Conservation (phyloP, 2,888 invertebrate species). For the Noctua pronuba region DNA sequence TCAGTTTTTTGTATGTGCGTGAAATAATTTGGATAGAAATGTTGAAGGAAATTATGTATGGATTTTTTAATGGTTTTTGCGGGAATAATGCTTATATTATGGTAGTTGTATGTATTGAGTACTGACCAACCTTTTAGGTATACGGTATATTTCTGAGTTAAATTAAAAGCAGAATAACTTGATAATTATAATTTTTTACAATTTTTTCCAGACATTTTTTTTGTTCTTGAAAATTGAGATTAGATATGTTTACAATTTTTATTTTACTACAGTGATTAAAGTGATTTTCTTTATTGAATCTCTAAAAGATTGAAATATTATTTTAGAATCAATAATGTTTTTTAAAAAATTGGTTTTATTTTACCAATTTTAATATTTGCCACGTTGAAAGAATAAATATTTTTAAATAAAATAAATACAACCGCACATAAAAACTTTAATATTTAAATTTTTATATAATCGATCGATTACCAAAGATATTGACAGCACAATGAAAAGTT, state of each 20-base stretch:
- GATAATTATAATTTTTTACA: neutral
- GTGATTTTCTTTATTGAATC: neutral
- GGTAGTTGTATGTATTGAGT: conserved; percentile 17
- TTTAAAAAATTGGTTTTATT: neutral
- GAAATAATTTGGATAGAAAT: conserved; percentile 13
- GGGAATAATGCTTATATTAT: conserved; percentile 45
- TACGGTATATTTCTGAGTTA: neutral
- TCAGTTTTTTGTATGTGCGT: conserved; percentile 38
- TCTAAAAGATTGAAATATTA: neutral
- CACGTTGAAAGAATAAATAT: neutral
- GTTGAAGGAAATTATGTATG: conserved; percentile 3
- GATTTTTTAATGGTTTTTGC: conserved; percentile 38
- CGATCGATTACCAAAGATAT: conserved; percentile 61
- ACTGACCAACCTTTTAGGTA: conserved; percentile 2
- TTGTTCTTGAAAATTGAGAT: neutral
- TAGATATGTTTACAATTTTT: neutral
- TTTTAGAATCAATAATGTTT: neutral
- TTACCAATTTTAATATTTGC: neutral
- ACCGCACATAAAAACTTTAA: conserved; percentile 4
- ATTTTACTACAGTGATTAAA: neutral
- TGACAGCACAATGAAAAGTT: conserved; percentile 79
- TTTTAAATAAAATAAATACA: conserved; percentile 1
- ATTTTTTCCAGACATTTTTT: neutral
- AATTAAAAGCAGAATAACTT: conserved; percentile 2
- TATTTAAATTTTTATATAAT: neutral